Conservation (phyloP, 1,140 invertebrate genomes). For the Micrasema minimum region DNA sequence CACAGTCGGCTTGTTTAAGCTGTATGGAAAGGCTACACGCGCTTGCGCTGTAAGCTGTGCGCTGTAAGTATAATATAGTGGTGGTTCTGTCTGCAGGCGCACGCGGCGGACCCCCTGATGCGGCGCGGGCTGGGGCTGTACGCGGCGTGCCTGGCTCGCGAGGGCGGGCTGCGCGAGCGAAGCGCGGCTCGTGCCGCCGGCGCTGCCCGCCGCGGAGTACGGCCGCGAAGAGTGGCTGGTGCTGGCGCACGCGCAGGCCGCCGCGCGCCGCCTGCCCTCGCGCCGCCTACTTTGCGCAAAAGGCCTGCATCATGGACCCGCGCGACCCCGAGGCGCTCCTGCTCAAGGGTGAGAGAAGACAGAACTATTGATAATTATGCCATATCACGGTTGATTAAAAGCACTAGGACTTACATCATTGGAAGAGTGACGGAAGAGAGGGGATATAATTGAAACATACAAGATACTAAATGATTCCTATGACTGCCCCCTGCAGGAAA, state of each 20-base stretch:
- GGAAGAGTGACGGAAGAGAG: too few species aligned
- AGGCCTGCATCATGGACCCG: conserved; percentile 59
- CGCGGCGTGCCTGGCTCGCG: conserved; percentile 46
- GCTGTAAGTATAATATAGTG: too few species aligned
- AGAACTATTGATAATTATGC: too few species aligned
- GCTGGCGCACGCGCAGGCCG: conserved; percentile 46
- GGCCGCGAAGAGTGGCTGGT: conserved; percentile 46
- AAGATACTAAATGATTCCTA: too few species aligned
- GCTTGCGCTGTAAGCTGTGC: too few species aligned
- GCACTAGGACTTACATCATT: too few species aligned
- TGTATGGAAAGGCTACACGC: too few species aligned
- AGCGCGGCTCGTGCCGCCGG: conserved; percentile 33
- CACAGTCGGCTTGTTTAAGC: too few species aligned
- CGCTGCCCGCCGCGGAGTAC: conserved; percentile 41
- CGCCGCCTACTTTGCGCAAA: conserved; percentile 60
- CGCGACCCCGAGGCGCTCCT: conserved; percentile 76
- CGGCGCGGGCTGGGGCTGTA: conserved; percentile 46
- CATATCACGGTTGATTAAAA: too few species aligned
- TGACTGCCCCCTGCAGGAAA: too few species aligned
- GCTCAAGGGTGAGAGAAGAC: conserved; percentile 68
- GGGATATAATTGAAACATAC: too few species aligned
- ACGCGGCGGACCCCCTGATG: conserved; percentile 42
- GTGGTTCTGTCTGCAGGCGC: conserved; percentile 48
- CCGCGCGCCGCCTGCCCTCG: conserved; percentile 39
- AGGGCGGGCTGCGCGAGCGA: conserved; percentile 43